Evolutionary conservation across 2,888 invertebrate genomes (phyloP).

Genomic region (Agrilus biguttatus): DNA sequence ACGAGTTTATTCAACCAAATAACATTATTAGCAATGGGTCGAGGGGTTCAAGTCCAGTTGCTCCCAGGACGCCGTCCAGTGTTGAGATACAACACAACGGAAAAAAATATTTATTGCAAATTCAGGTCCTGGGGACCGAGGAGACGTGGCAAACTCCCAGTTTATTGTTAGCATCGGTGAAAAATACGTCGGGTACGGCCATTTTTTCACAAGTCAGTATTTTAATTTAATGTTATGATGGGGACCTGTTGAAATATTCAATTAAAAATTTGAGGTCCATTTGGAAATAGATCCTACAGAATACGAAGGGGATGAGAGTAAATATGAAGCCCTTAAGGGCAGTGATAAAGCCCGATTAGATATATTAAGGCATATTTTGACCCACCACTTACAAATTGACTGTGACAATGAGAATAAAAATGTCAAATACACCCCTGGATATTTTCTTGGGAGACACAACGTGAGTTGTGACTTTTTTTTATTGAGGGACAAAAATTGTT

Average conservation of each 20-base stretch:
- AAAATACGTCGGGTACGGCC: conserved; percentile 53
- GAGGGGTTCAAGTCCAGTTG: conserved; percentile 28
- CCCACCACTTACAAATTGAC: conserved; percentile 53
- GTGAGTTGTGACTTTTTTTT: conserved; percentile 32
- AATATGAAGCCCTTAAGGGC: conserved; percentile 40
- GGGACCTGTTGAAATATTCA: not conserved
- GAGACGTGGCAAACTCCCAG: conserved; percentile 83
- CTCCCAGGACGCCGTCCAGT: conserved; percentile 27
- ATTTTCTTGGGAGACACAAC: conserved; percentile 71
- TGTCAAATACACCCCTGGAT: conserved; percentile 45
- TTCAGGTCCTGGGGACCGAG: conserved; percentile 66
- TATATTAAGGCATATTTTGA: conserved; percentile 61
- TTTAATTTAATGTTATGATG: not conserved
- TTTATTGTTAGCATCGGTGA: conserved; percentile 51
- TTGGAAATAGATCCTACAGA: conserved; percentile 63
- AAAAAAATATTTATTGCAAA: conserved; percentile 53
- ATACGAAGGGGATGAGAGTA: conserved; percentile 46
- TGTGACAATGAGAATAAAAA: conserved; percentile 29
- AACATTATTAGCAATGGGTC: conserved; percentile 22
- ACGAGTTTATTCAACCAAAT: not conserved
- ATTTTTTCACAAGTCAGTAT: conserved; percentile 60
- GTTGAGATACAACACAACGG: conserved; percentile 34
- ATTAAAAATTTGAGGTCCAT: conserved; percentile 45
- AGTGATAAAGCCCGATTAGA: conserved; percentile 60
- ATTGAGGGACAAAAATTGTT: conserved; percentile 3